Evolutionary conservation across 2,888 invertebrate species (phyloP).

Genomic region (Baronia brevicornis): DNA sequence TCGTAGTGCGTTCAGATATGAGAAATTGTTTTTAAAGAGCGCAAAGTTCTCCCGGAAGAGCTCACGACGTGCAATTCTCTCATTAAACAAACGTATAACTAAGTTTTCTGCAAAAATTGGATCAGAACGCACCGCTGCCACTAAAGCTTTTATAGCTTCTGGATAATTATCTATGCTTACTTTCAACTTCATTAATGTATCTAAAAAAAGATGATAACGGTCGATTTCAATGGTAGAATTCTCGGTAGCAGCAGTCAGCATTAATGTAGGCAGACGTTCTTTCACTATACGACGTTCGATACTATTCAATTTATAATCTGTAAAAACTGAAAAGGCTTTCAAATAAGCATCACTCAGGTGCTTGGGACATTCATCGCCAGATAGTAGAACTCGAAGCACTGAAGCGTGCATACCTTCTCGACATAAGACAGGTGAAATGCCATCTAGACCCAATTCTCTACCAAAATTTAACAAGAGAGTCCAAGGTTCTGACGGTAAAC

Average conservation of each 20-base stretch:
- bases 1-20: slow-evolving; percentile 43
- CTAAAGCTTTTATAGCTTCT: slow-evolving; percentile 26
- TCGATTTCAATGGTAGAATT: slow-evolving; percentile 15
- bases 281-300: slow-evolving; percentile 30
- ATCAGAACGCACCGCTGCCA: slow-evolving; percentile 25
- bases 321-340: slow-evolving; percentile 33
- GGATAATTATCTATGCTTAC: slow-evolving; percentile 24
- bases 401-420: slow-evolving; percentile 48
- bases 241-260: slow-evolving; percentile 24
- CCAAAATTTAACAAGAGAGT: slow-evolving; percentile 35
- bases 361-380: slow-evolving; percentile 20
- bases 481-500: slow-evolving; percentile 39
- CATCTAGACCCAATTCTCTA: slow-evolving; percentile 45
- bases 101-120: slow-evolving; percentile 20
- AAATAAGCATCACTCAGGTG: slow-evolving; percentile 30
- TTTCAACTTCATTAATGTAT: slow-evolving; percentile 31
- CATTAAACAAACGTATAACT: slow-evolving; percentile 30
- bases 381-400: slow-evolving; percentile 37
- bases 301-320: slow-evolving; percentile 33
- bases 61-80: slow-evolving; percentile 35
- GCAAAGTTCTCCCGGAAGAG: slow-evolving; percentile 35
- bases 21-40: slow-evolving; percentile 32
- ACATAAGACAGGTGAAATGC: slow-evolving; percentile 33
- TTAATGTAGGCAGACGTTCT: slow-evolving; percentile 22
- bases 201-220: slow-evolving; percentile 27